phyloP scores from a whole-genome alignment of 2,113 vertebrate species.

The Lethenteron reissneri region DNA sequence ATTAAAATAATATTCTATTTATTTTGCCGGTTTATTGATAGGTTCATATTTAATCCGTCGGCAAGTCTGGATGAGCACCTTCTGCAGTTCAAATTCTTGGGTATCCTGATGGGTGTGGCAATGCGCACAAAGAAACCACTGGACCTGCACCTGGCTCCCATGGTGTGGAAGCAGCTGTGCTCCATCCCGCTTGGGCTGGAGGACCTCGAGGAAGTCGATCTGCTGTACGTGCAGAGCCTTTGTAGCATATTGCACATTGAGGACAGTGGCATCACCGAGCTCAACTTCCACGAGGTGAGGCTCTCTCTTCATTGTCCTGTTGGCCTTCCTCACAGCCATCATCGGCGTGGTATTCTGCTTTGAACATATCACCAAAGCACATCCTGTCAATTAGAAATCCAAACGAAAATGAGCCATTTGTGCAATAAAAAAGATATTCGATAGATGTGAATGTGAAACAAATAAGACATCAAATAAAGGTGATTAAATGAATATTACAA shows the following conservation, averaged over 20 bases:
- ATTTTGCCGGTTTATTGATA: slow-evolving; percentile 12
- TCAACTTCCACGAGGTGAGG: slow-evolving; percentile 50
- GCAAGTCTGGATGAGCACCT: slow-evolving; percentile 43
- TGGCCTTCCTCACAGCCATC: too few species aligned
- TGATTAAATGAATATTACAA: too few species aligned
- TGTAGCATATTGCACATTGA: slow-evolving; percentile 73
- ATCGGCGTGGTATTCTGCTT: too few species aligned
- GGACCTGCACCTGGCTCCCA: slow-evolving; percentile 46
- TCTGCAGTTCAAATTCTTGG: slow-evolving; percentile 52
- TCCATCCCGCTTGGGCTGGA: slow-evolving; percentile 45
- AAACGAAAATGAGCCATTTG: too few species aligned
- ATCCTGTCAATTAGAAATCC: too few species aligned
- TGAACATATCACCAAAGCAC: too few species aligned
- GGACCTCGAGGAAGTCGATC: slow-evolving; percentile 52
- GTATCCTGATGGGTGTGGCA: slow-evolving; percentile 57
- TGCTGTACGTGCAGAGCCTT: slow-evolving; percentile 54
- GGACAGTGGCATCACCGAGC: slow-evolving; percentile 56
- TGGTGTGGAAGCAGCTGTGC: slow-evolving; percentile 60
- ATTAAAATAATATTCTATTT: not conserved
- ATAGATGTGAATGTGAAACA: too few species aligned
- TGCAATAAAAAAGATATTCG: too few species aligned
- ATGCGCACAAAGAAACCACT: slow-evolving; percentile 56
- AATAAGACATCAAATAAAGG: too few species aligned
- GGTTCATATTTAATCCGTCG: slow-evolving; percentile 51
- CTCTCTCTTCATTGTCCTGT: not conserved